Evolutionary conservation across 64 coral and sea anemone species (phyloP).

Genomic region (Montipora cactus): DNA sequence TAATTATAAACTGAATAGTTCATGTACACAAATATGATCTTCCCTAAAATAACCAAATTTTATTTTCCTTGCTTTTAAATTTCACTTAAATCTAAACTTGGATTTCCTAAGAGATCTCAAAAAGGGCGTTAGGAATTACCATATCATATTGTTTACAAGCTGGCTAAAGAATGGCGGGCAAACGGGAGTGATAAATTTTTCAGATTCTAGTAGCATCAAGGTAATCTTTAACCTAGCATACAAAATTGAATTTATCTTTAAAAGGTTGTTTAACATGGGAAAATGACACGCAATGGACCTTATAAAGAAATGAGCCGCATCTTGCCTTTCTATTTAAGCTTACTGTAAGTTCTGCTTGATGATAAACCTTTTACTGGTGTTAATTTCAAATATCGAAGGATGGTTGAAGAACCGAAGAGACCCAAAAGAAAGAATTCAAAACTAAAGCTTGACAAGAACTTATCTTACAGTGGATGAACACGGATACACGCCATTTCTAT

Average conservation of each 20-base stretch:
- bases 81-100: background rate
- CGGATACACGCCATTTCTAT: constrained; percentile 48
- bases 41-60: background rate
- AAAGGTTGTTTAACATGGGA: background rate
- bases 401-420: too few relatives aligned
- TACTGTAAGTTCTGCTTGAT: too few relatives aligned
- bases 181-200: background rate
- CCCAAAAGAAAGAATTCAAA: too few relatives aligned
- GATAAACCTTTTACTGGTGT: background rate
- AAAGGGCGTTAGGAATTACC: constrained; percentile 20
- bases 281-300: background rate
- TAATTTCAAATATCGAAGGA: background rate
- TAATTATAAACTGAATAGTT: background rate
- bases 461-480: constrained; percentile 72
- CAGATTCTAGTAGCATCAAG: background rate
- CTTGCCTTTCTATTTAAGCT: background rate
- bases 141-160: constrained; percentile 44
- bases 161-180: background rate
- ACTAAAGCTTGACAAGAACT: background rate
- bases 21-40: background rate
- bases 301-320: background rate
- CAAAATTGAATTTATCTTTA: background rate
- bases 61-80: background rate
- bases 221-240: background rate
- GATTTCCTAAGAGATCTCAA: background rate